A percentile compares a stretch with the other conserved stretches of the same genome.
phyloP scores from a whole-genome alignment of 2,113 vertebrate species.

The Clupea harengus region DNA sequence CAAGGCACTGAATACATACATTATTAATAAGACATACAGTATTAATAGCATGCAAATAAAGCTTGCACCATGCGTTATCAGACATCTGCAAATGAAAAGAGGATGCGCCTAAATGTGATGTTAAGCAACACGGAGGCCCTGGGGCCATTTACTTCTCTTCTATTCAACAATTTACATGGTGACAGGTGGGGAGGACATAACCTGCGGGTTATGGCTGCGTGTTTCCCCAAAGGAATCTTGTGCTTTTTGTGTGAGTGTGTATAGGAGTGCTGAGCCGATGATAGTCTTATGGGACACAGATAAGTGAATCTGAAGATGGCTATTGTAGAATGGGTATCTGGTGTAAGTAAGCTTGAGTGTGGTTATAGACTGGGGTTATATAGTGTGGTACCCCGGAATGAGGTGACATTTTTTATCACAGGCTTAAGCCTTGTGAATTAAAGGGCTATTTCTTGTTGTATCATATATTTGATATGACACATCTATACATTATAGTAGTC shows the following conservation, averaged over 20 bases:
- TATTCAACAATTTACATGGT: not conserved
- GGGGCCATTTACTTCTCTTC: not conserved
- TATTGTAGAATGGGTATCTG: not conserved
- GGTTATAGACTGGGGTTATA: not conserved
- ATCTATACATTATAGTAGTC: not conserved
- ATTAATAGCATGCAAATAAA: not conserved
- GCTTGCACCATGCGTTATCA: not conserved
- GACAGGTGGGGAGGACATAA: not conserved
- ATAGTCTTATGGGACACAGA: not conserved
- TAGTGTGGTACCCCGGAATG: conserved; percentile 53
- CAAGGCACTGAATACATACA: not conserved
- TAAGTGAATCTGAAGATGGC: not conserved
- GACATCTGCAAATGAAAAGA: not conserved
- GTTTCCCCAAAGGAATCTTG: not conserved
- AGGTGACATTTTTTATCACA: conserved; percentile 68
- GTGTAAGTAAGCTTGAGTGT: not conserved
- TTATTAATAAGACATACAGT: not conserved
- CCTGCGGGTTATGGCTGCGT: not conserved
- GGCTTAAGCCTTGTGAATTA: conserved; percentile 62
- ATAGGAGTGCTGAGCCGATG: not conserved
- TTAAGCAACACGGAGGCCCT: not conserved
- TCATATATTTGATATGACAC: not conserved
- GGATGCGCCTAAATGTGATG: not conserved
- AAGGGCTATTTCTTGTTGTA: conserved; percentile 67
- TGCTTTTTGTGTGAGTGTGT: not conserved